Percentiles rank a stretch among this genome's conserved stretches.
Conservation (phyloP, 2,888 invertebrate species). For the Lasioglossum oenotherae region DNA sequence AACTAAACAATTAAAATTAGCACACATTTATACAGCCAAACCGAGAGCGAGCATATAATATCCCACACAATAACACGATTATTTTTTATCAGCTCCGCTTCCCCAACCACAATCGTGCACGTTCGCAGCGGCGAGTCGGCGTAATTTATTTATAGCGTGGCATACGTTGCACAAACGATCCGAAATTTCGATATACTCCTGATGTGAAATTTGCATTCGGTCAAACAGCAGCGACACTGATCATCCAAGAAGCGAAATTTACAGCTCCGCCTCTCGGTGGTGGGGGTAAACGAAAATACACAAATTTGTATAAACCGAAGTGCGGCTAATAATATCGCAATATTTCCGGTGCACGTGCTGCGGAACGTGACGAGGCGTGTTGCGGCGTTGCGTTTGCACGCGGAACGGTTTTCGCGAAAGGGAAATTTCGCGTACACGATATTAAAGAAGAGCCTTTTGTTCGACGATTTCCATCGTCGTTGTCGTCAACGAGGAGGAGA, state of each 20-base stretch:
- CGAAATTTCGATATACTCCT: background rate
- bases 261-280: too few relatives aligned
- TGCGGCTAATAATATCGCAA: slow-evolving; percentile 4
- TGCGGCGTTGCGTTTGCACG: background rate
- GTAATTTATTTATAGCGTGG: background rate
- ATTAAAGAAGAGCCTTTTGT: slow-evolving; percentile 51
- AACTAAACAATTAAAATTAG: too few relatives aligned
- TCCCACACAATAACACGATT: background rate
- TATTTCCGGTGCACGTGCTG: slow-evolving; percentile 6
- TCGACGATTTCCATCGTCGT: slow-evolving; percentile 29
- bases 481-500: background rate
- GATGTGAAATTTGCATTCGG: background rate
- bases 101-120: too few relatives aligned
- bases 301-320: slow-evolving; percentile 2
- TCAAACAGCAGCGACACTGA: background rate
- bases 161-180: background rate
- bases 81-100: background rate
- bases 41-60: too few relatives aligned
- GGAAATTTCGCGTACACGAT: slow-evolving; percentile 27
- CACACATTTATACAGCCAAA: too few relatives aligned
- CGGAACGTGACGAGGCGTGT: slow-evolving; percentile 1
- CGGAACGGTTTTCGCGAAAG: background rate
- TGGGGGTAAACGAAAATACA: background rate
- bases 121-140: too few relatives aligned
- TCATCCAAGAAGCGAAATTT: too few relatives aligned